A percentile compares a stretch with the other conserved stretches of the same genome.
Evolutionary conservation across 2,888 invertebrate species (phyloP).

Genomic region (Doris montereyensis): DNA sequence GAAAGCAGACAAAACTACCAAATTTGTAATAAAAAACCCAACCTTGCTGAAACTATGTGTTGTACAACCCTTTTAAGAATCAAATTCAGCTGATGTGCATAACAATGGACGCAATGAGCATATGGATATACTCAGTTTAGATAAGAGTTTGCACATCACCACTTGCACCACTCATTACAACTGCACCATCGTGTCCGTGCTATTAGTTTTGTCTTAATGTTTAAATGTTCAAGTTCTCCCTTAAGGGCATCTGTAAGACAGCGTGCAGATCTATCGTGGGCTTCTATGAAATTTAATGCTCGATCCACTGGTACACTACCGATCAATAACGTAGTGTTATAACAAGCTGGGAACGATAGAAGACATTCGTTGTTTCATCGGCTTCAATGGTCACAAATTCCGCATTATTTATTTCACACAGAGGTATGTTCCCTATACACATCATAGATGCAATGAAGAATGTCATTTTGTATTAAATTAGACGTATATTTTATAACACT

Average conservation of each 20-base stretch:
- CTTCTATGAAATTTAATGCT: not conserved
- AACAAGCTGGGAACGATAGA: not conserved
- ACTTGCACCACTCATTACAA: not conserved
- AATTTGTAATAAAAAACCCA: no score
- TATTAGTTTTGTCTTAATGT: not conserved
- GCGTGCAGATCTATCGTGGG: not conserved
- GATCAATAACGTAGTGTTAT: not conserved
- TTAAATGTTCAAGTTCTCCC: not conserved
- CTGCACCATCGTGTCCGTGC: not conserved
- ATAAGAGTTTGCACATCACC: not conserved
- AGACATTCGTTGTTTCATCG: not conserved
- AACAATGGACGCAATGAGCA: not conserved
- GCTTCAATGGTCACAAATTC: not conserved
- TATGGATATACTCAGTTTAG: not conserved
- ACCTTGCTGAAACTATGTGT: no score
- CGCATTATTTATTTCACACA: not conserved
- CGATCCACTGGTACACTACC: not conserved
- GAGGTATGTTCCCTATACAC: not conserved
- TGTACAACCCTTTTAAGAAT: no score
- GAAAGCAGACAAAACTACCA: no score
- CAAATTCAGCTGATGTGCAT: slow-evolving; percentile 1
- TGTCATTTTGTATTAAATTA: not conserved
- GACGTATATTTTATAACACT: not conserved
- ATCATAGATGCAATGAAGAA: not conserved
- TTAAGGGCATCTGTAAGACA: not conserved